These are phyloP conservation scores for Cyclargus thomasi DNA, from an alignment of 1,140 invertebrate genomes.

Conservation along the genomic window DNA sequence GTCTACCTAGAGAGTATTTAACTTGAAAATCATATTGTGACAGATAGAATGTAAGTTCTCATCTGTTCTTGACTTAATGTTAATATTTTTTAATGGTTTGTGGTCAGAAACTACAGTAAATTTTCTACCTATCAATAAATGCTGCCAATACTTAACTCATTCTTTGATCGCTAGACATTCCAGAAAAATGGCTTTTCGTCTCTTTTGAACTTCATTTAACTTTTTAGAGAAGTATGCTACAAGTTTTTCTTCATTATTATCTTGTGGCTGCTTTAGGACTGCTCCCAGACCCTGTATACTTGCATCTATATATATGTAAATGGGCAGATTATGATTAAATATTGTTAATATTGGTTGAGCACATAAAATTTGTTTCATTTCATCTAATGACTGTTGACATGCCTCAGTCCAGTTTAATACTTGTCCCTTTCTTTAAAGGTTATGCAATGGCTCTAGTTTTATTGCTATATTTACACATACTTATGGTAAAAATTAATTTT, in stretches of 20 bases:
- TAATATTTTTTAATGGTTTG: slow-evolving; percentile 26
- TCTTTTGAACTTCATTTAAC: slow-evolving; percentile 32
- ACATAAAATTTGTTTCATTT: slow-evolving; percentile 47
- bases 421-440: too few species aligned
- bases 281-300: slow-evolving; percentile 46
- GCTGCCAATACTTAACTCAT: slow-evolving; percentile 54
- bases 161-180: slow-evolving; percentile 45
- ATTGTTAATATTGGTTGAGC: slow-evolving; percentile 46
- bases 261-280: slow-evolving; percentile 35
- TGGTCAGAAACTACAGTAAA: slow-evolving; percentile 57
- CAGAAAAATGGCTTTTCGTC: slow-evolving; percentile 5
- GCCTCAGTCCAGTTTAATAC: too few species aligned
- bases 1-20: slow-evolving; percentile 31
- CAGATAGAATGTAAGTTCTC: slow-evolving; percentile 28
- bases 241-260: slow-evolving; percentile 28
- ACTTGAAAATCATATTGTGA: slow-evolving; percentile 31
- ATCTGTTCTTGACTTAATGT: slow-evolving; percentile 40
- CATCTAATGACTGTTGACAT: slow-evolving; percentile 36
- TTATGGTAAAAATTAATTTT: slow-evolving; percentile 48
- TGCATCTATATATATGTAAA: slow-evolving; percentile 51
- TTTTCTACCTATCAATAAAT: slow-evolving; percentile 47
- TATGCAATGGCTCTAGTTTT: too few species aligned
- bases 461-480: neutral
- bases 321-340: slow-evolving; percentile 42
- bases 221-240: slow-evolving; percentile 35